Evolutionary conservation across 2,113 vertebrate species (phyloP), one percentile per base, ranked within the genome.

Genomic region (Cettia cetti): DNA sequence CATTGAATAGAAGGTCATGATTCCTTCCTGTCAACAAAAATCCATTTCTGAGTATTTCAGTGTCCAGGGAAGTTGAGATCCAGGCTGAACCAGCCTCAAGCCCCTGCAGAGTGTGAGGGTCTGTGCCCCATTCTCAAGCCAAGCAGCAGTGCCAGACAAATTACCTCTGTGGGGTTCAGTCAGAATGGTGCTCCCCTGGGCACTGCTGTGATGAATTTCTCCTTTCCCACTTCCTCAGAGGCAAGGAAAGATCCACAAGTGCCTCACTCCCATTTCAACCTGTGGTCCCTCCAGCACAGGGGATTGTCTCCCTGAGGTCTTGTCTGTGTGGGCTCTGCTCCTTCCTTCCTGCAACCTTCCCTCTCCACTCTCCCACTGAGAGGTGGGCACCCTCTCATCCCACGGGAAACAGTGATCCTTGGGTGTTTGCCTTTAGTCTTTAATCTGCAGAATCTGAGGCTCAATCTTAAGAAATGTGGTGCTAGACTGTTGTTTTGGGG

Each of bases 71-170:
- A 23, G 26, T 7, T 23, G 59, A 74, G n/a, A 57, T 81, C 19
- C 77, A 89, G 50, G n/a, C 21, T 72, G 59, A 54, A 49, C 11
- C 31, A 60, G 30, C 31, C 31, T 37, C 42, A 68, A 79, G 44
- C 4, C 31, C 19, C 83, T 0, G 0, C 2, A 10, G n/a, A 15
- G 3, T 4, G 11, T 18, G 17, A 23, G 5, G 33, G 22, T 19
- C 40, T 66, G 45, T 72, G 72, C 66, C 47, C 16, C 31, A 31
- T 39, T n/a, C 33, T 35, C 0, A 1, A 61, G 35, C 5, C 60
- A 66, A 60, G 47, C 14, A 44, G 66, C 2, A 5, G 60, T 23
- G 12, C 40, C 66, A 50, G 2, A 4, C 8, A 79, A 35, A 50
- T 30, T 5, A 3, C 16, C 24, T 39, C 40, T 13, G 57, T 33